Conservation (phyloP, 2,888 invertebrate species). For the Drosophila austrosaltans region DNA sequence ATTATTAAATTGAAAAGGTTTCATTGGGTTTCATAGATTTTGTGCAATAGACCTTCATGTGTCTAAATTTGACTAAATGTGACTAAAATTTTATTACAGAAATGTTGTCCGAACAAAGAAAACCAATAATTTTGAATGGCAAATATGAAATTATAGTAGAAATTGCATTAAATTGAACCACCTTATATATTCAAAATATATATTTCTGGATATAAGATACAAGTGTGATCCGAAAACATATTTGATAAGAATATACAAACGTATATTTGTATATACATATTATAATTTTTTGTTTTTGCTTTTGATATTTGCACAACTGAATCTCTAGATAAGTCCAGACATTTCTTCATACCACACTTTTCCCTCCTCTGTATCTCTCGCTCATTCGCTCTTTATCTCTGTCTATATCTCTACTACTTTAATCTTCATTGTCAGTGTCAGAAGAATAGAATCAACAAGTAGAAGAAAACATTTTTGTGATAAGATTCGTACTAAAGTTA, state of each 20-base stretch:
- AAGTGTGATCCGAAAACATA: background rate
- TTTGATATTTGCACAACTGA: background rate
- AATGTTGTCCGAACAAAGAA: no score
- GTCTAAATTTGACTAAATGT: no score
- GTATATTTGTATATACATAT: background rate
- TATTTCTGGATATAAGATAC: background rate
- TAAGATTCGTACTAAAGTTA: constrained; percentile 13
- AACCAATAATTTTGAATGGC: no score
- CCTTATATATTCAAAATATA: background rate
- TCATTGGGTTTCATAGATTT: no score
- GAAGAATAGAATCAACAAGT: constrained; percentile 22
- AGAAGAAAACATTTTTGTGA: constrained; percentile 17
- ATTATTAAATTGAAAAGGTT: background rate
- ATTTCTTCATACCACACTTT: background rate
- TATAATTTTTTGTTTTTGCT: background rate
- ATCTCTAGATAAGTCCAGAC: background rate
- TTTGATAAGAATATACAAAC: constrained; percentile 2
- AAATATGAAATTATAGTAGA: no score
- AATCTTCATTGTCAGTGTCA: constrained; percentile 42
- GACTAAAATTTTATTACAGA: no score
- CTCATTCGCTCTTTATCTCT: background rate
- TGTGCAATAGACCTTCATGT: no score
- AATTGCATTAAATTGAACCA: background rate
- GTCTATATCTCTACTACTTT: background rate
- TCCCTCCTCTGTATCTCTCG: background rate